Conservation (phyloP, 2,113 vertebrate genomes). For the Lipophrys pholis region DNA sequence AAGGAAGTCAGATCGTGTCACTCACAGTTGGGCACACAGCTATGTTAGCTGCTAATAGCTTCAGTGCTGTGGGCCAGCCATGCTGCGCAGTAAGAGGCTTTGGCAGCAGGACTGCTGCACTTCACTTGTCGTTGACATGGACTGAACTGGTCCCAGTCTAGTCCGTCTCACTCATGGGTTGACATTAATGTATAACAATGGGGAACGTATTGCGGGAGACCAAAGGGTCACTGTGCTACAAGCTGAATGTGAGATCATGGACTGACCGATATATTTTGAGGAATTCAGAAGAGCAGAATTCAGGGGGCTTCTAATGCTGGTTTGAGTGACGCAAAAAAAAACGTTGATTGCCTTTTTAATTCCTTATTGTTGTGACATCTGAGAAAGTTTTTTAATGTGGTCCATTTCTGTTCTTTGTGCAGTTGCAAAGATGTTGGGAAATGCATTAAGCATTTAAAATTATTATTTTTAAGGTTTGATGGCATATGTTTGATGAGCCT, state of each 20-base stretch:
- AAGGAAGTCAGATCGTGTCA: slow-evolving; percentile 66
- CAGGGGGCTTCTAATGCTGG: neutral
- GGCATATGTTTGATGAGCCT: slow-evolving; percentile 2
- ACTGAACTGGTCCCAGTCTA: slow-evolving; percentile 1
- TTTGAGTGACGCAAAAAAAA: neutral
- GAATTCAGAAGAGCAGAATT: too few species aligned
- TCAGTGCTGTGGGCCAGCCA: neutral
- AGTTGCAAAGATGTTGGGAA: slow-evolving; percentile 21
- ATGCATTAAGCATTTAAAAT: slow-evolving; percentile 35
- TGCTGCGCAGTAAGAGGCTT: slow-evolving; percentile 15
- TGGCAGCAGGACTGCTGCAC: slow-evolving; percentile 3
- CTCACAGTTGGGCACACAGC: slow-evolving; percentile 50
- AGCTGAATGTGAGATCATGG: neutral
- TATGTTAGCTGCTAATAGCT: slow-evolving; percentile 56
- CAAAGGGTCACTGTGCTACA: slow-evolving; percentile 12
- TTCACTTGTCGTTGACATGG: slow-evolving; percentile 9
- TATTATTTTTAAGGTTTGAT: slow-evolving; percentile 32
- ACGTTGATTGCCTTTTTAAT: slow-evolving; percentile 34
- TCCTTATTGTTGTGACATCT: slow-evolving; percentile 32
- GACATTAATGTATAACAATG: slow-evolving; percentile 12
- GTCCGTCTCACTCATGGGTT: neutral
- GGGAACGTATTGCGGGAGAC: slow-evolving; percentile 14
- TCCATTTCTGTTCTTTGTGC: slow-evolving; percentile 48
- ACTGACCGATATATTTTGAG: neutral
- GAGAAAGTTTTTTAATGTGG: slow-evolving; percentile 30